Base-by-base conservation (phyloP, 2,797 vertebrate genomes). In the Pteronotus mesoamericanus region DNA sequence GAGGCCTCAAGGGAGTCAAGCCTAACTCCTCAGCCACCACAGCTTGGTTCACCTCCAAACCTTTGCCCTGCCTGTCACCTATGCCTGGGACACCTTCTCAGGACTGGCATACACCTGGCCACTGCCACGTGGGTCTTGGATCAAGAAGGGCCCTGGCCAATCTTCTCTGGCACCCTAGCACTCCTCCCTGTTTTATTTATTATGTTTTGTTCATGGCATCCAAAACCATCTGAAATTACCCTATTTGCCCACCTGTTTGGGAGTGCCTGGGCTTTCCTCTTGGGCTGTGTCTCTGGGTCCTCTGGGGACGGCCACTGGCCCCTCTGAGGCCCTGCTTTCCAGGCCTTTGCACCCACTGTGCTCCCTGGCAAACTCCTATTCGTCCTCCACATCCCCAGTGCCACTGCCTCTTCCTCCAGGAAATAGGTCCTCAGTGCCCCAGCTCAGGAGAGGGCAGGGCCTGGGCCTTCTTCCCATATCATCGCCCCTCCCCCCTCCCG, bases 351-450 rank as follows among this genome's bases (percentile, higher is more conserved):
- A 53, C 19, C 3, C 8, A 29, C 42, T n/a, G 14, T 0, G n/a
- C 26, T 80, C 24, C 57, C 26, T 4, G 22, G 92, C 46, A 78
- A 97, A 96, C 95, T 96, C 94, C 71, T 93, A 39, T 48, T 82
- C 95, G 82, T 53, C 59, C 94, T 37, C 32, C 59, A 57, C 9
- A 72, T 34, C 85, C 90, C 94, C 2, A 34, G 29, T 2, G 9
- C 10, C 14, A 32, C 9, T 9, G 21, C 44, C 48, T 32, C 48
- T 78, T 86, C 42, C 66, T 51, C 29, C 24, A 37, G 34, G 34
- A 66, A 71, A 57, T 9, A 18, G 89, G 48, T 57, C 66, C 10
- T 59, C n/a, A 16, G 0, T 11, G 1, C 0, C 26, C 16, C 44
- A 53, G 72, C 55, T 24, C 34, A 0, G 2, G 4, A 34, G 32